These are phyloP conservation scores for Pteria penguin DNA, from an alignment of 2,888 invertebrate genomes.

Conservation along the genomic window DNA sequence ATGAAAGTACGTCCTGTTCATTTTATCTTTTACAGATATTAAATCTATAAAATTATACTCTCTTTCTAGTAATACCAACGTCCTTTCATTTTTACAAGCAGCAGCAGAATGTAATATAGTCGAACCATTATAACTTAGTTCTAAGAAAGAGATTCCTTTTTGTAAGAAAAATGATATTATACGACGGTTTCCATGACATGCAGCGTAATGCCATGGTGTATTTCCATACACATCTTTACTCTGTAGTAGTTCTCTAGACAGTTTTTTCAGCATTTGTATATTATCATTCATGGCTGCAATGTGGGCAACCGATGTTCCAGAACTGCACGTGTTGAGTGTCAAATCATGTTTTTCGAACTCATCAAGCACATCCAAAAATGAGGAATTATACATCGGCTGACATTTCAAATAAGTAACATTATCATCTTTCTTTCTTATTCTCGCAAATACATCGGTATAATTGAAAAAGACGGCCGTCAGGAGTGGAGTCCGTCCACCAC, in stretches of 20 bases:
- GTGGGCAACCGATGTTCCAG: background rate
- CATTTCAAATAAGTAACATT: background rate
- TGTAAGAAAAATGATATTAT: background rate
- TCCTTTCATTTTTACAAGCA: background rate
- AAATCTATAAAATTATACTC: no score
- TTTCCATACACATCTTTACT: background rate
- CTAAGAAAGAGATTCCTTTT: background rate
- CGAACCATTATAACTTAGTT: background rate
- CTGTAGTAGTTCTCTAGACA: background rate
- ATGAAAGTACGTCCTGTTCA: no score
- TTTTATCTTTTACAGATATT: no score
- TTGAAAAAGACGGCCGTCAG: background rate
- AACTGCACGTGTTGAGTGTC: background rate
- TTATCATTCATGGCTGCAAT: background rate
- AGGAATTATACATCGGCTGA: background rate
- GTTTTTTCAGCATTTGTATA: background rate
- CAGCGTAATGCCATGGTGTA: background rate
- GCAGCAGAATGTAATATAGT: background rate
- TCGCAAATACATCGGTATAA: background rate
- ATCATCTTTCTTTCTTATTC: background rate
- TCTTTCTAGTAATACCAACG: no score
- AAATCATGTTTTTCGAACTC: background rate
- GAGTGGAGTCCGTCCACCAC: constrained; percentile 12
- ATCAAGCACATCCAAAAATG: background rate
- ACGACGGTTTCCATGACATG: background rate